These are phyloP conservation scores for Danio albolineatus DNA, from an alignment of 2,797 vertebrate genomes.

Conservation along the genomic window DNA sequence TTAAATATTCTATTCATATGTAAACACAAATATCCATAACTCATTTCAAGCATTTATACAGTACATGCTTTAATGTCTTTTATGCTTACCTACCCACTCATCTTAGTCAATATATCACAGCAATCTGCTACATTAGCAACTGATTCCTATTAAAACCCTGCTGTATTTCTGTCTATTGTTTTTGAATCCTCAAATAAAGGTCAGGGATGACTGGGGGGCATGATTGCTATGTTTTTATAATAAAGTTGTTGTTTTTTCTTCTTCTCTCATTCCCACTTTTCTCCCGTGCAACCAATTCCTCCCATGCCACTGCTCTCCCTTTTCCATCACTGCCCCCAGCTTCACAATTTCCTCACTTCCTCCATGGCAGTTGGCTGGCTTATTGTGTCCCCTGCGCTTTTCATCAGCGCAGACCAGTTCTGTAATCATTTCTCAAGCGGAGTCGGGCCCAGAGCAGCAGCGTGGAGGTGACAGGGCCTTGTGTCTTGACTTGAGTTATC, in stretches of 20 bases:
- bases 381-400: slow-evolving; percentile 51
- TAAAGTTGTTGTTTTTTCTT: background rate
- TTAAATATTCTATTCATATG: background rate
- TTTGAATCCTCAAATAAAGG: slow-evolving; percentile 10
- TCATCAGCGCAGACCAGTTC: slow-evolving; percentile 53
- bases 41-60: background rate
- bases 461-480: slow-evolving; percentile 6
- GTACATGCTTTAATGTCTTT: background rate
- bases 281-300: slow-evolving; percentile 6
- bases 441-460: background rate
- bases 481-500: slow-evolving; percentile 2
- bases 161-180: slow-evolving; percentile 1
- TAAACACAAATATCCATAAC: background rate
- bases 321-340: slow-evolving; percentile 45
- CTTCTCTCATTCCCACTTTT: background rate
- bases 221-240: background rate
- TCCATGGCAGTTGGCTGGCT: slow-evolving; percentile 15
- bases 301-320: background rate
- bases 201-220: background rate
- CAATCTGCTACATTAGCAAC: background rate
- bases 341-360: slow-evolving; percentile 56
- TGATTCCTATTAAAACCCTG: background rate
- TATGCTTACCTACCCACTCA: background rate
- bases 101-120: background rate
- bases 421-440: slow-evolving; percentile 48